Conservation (phyloP, 2,888 invertebrate genomes). For the Erebia palarica region DNA sequence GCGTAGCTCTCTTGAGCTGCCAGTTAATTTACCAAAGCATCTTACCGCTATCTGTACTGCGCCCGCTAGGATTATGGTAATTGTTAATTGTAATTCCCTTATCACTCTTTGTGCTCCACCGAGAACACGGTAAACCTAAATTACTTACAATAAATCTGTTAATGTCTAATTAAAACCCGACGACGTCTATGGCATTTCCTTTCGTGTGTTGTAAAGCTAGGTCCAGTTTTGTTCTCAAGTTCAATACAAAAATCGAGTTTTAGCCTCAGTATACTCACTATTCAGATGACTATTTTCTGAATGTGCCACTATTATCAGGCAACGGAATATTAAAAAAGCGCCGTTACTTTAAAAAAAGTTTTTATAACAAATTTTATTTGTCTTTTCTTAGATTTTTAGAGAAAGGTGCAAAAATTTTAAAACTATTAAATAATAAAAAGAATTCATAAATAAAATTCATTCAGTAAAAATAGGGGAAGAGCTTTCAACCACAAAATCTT, state of each 20-base stretch:
- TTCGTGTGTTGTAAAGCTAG: neutral
- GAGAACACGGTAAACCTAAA: slow-evolving; percentile 39
- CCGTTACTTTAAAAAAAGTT: no score
- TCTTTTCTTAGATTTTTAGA: no score
- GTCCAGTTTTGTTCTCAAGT: neutral
- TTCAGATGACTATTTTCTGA: no score
- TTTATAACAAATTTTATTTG: no score
- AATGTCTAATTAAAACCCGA: slow-evolving; percentile 1
- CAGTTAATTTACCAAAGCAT: slow-evolving; percentile 77
- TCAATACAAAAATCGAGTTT: no score
- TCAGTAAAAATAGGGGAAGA: neutral
- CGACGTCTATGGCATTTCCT: neutral
- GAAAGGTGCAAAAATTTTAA: no score
- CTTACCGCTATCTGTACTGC: slow-evolving; percentile 78
- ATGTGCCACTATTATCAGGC: no score
- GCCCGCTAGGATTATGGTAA: slow-evolving; percentile 78
- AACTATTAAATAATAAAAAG: neutral
- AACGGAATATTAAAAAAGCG: no score
- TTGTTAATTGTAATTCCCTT: slow-evolving; percentile 72
- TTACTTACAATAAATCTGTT: slow-evolving; percentile 24
- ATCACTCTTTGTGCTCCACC: slow-evolving; percentile 62
- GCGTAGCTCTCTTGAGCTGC: slow-evolving; percentile 52
- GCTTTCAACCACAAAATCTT: slow-evolving; percentile 24
- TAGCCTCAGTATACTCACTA: no score
- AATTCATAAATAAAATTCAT: no score